These are phyloP conservation scores for Leptoteleia sp. DNA, from an alignment of 1,140 invertebrate species.

Conservation along the genomic window DNA sequence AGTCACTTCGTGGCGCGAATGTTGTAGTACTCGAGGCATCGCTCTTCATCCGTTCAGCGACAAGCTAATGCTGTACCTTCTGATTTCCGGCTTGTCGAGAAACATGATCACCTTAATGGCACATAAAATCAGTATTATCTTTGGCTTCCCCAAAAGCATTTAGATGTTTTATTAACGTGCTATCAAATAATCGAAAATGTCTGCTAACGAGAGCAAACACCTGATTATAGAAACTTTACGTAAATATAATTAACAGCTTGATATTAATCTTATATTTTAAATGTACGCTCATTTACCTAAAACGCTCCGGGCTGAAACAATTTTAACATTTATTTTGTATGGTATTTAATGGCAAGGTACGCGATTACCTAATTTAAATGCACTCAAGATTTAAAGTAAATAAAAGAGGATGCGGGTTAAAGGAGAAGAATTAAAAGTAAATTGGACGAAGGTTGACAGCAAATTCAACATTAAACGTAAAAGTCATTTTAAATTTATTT, in stretches of 20 bases:
- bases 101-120: constrained; percentile 76
- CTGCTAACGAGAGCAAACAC: neutral
- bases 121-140: constrained; percentile 72
- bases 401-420: constrained; percentile 21
- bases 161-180: constrained; percentile 28
- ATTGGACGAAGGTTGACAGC: constrained; percentile 25
- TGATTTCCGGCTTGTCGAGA: constrained; percentile 71
- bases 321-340: neutral
- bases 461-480: constrained; percentile 9
- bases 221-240: neutral
- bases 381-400: constrained; percentile 27
- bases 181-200: constrained; percentile 14
- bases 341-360: constrained; percentile 3
- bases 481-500: constrained; percentile 24
- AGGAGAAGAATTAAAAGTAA: constrained; percentile 9
- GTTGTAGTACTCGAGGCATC: constrained; percentile 19
- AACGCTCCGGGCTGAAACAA: neutral
- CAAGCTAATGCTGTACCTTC: constrained; percentile 68
- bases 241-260: neutral
- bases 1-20: constrained; percentile 4
- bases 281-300: too few relatives aligned
- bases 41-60: constrained; percentile 28
- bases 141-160: constrained; percentile 21
- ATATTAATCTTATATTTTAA: too few relatives aligned
- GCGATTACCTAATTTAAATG: constrained; percentile 16